Base-by-base conservation (phyloP, 2,888 invertebrate genomes). In the Hyalella azteca region DNA sequence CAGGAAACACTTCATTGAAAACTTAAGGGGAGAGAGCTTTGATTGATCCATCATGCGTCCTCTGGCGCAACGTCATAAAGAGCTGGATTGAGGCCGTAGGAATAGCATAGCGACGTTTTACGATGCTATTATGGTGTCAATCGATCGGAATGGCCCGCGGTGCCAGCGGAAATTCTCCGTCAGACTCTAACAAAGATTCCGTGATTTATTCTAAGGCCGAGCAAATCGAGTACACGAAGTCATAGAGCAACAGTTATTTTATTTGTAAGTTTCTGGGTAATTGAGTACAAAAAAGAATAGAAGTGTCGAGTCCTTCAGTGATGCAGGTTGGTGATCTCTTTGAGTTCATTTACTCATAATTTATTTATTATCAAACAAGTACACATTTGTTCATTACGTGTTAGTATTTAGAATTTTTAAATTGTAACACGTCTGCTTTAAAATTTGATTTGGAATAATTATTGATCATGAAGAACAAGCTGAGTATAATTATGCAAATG, bases 161-260 rank as follows among this genome's bases (percentile, higher is more conserved):
- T 22, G 66, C 36, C 39, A 29, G 13, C 66, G 66, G 66, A 66
- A 66, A 66, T 66, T 66, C 66, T 66, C 66, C 66, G 66, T 66
- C 66, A 66, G 66, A 36, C 66, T 66, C 66, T 36, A 66, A 66
- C 66, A 66, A 66, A 66, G 66, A 36, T n/a, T 22, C 66, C 4
- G 66, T 66, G 66, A 66, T 66, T 66, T 66, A 66, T 66, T 66
- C 66, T 66, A 66, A 66, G 66, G 66, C 66, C 39, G 66, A 66
- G 66, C 66, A 66, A 66, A 66, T 66, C 66, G 66, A 66, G 36
- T 66, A 66, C 66, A 66, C 36, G 66, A 66, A 66, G 66, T 66
- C 66, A 66, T 66, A 66, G 36, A 66, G 66, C 66, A 36, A 36
- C 66, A 32, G 36, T 39, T 39, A 13, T 36, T 32, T 36, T 36